Evolutionary conservation across 2,797 vertebrate genomes (phyloP).

Genomic region (Sebastes variabilis): DNA sequence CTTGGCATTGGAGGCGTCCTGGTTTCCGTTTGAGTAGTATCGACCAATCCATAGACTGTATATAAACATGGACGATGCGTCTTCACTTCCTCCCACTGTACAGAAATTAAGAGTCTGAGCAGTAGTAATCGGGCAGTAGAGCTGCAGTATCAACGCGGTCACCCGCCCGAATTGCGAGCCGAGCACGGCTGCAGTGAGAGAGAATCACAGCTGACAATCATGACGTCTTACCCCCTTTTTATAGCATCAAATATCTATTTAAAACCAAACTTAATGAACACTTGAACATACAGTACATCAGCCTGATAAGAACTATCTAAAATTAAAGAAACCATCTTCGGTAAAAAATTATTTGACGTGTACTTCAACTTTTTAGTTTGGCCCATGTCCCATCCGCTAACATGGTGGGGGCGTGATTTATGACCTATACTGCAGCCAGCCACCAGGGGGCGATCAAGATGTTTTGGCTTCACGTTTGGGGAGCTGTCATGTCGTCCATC

Average conservation of each 20-base stretch:
- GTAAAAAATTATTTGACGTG: accelerated
- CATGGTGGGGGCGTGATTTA: accelerated
- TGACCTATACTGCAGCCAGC: no score
- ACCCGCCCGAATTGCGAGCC: accelerated
- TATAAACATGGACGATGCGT: neutral
- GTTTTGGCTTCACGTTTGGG: no score
- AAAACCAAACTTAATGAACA: neutral
- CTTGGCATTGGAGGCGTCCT: neutral
- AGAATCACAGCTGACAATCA: neutral
- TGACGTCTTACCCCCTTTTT: neutral
- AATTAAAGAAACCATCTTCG: no score
- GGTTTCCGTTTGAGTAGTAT: neutral
- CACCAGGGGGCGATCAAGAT: no score
- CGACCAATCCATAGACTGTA: neutral
- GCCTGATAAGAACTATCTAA: no score
- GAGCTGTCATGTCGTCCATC: no score
- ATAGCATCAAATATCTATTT: neutral
- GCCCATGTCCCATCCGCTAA: no score
- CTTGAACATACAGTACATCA: neutral
- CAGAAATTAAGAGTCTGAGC: neutral
- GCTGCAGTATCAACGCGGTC: accelerated
- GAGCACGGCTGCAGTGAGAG: neutral
- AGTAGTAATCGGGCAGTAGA: neutral
- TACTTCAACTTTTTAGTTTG: no score
- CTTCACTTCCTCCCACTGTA: neutral